Evolutionary conservation across 2,113 vertebrate genomes (phyloP).

Genomic region (Dasypus novemcinctus): DNA sequence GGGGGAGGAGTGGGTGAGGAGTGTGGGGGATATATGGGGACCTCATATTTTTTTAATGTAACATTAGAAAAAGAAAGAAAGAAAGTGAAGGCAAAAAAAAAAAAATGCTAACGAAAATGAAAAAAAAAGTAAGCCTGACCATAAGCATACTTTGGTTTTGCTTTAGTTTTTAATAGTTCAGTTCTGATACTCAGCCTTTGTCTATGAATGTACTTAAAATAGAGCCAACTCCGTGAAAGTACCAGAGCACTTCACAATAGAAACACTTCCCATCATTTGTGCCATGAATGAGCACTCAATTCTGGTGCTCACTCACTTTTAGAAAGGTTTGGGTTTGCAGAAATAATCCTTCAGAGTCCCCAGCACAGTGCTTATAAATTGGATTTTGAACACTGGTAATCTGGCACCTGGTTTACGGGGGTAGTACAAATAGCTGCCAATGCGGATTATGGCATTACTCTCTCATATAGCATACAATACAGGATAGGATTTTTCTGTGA

Average conservation of each 20-base stretch:
- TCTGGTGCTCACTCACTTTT: not conserved
- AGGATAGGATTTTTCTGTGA: not conserved
- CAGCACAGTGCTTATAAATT: not conserved
- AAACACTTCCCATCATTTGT: accelerated
- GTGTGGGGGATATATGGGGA: too few species aligned
- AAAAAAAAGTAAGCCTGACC: too few species aligned
- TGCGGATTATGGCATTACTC: not conserved
- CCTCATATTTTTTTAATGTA: too few species aligned
- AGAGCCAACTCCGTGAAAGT: not conserved
- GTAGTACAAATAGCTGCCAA: not conserved
- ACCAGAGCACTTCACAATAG: not conserved
- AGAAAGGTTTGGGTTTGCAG: not conserved
- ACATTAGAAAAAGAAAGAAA: too few species aligned
- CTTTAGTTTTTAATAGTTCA: not conserved
- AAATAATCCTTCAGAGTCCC: not conserved
- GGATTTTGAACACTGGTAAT: not conserved
- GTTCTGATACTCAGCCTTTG: not conserved
- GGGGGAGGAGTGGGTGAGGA: too few species aligned
- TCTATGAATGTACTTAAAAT: not conserved
- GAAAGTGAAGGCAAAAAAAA: too few species aligned
- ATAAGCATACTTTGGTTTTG: not conserved
- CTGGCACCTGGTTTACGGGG: not conserved
- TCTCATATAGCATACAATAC: not conserved
- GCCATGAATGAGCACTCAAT: accelerated
- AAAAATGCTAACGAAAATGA: too few species aligned